Percentiles rank a stretch among this genome's conserved stretches.
These are phyloP conservation scores for Parasteatoda lunata DNA, from an alignment of 2,888 invertebrate genomes.

Conservation along the genomic window DNA sequence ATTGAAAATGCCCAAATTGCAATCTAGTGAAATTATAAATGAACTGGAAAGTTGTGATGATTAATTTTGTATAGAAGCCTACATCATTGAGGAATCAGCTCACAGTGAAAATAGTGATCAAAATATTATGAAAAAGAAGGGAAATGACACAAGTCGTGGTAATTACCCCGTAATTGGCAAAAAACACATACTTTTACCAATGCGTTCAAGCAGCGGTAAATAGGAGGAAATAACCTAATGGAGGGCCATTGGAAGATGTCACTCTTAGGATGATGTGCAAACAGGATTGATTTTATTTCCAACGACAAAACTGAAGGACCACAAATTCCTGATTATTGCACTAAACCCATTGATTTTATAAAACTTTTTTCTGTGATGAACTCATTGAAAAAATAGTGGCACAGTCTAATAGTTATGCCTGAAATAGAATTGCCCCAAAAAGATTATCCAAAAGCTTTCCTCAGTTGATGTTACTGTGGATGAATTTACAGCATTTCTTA, in stretches of 20 bases:
- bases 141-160: conserved; percentile 4
- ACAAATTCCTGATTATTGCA: conserved; percentile 11
- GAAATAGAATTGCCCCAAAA: conserved; percentile 11
- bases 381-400: conserved; percentile 4
- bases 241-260: conserved; percentile 14
- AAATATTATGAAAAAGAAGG: conserved; percentile 11
- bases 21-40: conserved; percentile 4
- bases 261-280: conserved; percentile 26
- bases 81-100: not conserved
- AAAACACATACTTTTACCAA: conserved; percentile 3
- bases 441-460: conserved; percentile 13
- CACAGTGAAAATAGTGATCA: conserved; percentile 7
- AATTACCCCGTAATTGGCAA: conserved; percentile 21
- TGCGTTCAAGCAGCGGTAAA: conserved; percentile 20
- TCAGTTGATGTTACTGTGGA: conserved; percentile 8
- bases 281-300: conserved; percentile 31
- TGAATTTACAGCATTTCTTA: conserved; percentile 4
- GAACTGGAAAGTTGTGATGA: conserved; percentile 6
- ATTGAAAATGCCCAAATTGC: not conserved
- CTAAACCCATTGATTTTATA: conserved; percentile 11
- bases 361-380: conserved; percentile 20
- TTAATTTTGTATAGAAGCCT: not conserved
- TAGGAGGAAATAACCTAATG: conserved; percentile 15
- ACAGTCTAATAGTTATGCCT: conserved; percentile 14
- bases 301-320: conserved; percentile 29